These are phyloP conservation scores for Diadophis punctatus DNA, from an alignment of 2,113 vertebrate genomes.

Conservation along the genomic window DNA sequence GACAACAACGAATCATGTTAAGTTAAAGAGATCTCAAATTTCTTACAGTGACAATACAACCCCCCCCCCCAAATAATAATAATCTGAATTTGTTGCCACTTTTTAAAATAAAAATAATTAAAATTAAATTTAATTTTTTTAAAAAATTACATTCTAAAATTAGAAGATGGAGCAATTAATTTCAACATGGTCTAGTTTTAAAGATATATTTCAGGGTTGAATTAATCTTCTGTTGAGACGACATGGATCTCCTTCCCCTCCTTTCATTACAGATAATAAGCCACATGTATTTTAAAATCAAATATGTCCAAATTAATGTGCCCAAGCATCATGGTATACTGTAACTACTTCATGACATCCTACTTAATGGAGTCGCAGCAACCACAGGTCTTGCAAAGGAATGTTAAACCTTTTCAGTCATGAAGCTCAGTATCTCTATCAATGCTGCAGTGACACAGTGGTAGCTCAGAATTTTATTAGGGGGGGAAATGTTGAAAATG, in stretches of 20 bases:
- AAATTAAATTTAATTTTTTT: too few relatives aligned
- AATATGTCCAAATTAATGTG: background rate
- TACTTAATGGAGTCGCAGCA: background rate
- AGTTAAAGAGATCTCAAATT: background rate
- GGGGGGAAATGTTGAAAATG: background rate
- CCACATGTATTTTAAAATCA: background rate
- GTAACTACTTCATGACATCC: background rate
- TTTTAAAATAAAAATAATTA: background rate
- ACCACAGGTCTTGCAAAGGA: background rate
- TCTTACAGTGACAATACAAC: background rate
- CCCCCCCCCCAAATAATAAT: too few relatives aligned
- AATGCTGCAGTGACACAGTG: too few relatives aligned
- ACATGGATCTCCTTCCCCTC: background rate
- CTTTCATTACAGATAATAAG: background rate
- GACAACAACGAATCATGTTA: background rate
- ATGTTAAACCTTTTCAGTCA: background rate
- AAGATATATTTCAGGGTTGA: background rate
- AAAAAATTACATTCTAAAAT: background rate
- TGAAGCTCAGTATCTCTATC: background rate
- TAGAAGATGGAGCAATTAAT: background rate
- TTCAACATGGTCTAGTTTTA: background rate
- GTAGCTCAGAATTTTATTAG: background rate
- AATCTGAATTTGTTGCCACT: background rate
- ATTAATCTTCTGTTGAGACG: background rate
- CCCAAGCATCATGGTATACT: background rate